Evolutionary conservation across 2,113 vertebrate species (phyloP).

Genomic region (Tachycineta bicolor): DNA sequence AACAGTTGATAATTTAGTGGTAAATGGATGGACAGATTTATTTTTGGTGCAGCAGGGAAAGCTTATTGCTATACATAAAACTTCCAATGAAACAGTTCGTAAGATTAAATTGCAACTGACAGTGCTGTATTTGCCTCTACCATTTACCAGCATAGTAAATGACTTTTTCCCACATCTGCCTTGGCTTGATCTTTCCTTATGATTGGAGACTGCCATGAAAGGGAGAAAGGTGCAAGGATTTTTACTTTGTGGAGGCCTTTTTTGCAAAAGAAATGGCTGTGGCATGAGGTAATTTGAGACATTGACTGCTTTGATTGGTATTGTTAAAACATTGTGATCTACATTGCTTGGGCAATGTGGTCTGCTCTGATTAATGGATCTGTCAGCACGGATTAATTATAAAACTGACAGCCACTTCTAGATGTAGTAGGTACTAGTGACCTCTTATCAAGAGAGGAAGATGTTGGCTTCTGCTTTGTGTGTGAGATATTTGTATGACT

Average conservation of each 20-base stretch:
- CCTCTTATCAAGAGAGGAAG: neutral
- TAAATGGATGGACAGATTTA: constrained; percentile 63
- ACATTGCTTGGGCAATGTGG: neutral
- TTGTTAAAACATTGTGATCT: constrained; percentile 22
- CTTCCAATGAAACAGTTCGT: constrained; percentile 50
- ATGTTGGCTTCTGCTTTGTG: neutral
- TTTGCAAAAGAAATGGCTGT: neutral
- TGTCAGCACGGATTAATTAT: constrained; percentile 17
- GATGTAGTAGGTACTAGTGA: neutral
- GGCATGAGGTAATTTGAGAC: neutral
- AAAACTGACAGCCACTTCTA: constrained; percentile 4
- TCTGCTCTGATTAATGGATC: constrained; percentile 43
- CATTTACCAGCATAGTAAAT: constrained; percentile 47
- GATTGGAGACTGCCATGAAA: neutral
- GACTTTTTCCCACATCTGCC: constrained; percentile 27
- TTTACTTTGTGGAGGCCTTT: neutral
- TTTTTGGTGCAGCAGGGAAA: constrained; percentile 27
- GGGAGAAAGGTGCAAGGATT: neutral
- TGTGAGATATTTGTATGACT: neutral
- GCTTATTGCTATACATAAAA: constrained; percentile 49
- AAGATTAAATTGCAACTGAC: constrained; percentile 66
- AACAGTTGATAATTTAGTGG: constrained; percentile 44
- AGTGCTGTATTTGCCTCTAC: constrained; percentile 23
- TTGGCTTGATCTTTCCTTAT: neutral
- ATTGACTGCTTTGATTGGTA: neutral